These are phyloP conservation scores for Pangasius sanitwongsei DNA, from an alignment of 2,797 vertebrate genomes.

Conservation along the genomic window DNA sequence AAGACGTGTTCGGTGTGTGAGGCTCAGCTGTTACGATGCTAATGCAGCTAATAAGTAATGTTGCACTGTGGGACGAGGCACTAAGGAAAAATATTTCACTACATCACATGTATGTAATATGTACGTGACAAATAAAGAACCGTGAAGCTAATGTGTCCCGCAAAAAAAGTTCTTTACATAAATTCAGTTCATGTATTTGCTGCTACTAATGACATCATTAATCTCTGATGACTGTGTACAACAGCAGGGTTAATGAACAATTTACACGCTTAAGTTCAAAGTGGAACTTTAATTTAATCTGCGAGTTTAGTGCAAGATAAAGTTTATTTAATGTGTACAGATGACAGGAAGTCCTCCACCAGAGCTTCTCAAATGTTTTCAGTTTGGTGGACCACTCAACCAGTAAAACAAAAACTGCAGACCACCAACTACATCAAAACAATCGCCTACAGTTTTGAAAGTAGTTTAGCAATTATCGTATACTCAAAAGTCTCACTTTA, in stretches of 20 bases:
- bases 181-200: too few relatives aligned
- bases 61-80: too few relatives aligned
- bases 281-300: neutral
- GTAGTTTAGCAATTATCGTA: neutral
- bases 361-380: neutral
- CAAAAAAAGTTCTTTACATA: neutral
- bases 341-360: neutral
- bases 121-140: too few relatives aligned
- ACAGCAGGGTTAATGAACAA: neutral
- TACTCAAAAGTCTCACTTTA: neutral
- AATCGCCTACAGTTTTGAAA: neutral
- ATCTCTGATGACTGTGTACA: too few relatives aligned
- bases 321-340: neutral
- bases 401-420: neutral
- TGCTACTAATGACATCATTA: too few relatives aligned
- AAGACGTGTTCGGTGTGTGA: neutral
- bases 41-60: neutral
- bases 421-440: neutral
- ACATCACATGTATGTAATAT: too few relatives aligned
- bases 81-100: too few relatives aligned
- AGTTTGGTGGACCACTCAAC: neutral
- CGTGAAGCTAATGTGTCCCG: too few relatives aligned
- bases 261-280: neutral
- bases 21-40: neutral
- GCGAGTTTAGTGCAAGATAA: neutral